Base-by-base conservation (phyloP, 1,140 invertebrate genomes). In the Zaprionus tsacasi region DNA sequence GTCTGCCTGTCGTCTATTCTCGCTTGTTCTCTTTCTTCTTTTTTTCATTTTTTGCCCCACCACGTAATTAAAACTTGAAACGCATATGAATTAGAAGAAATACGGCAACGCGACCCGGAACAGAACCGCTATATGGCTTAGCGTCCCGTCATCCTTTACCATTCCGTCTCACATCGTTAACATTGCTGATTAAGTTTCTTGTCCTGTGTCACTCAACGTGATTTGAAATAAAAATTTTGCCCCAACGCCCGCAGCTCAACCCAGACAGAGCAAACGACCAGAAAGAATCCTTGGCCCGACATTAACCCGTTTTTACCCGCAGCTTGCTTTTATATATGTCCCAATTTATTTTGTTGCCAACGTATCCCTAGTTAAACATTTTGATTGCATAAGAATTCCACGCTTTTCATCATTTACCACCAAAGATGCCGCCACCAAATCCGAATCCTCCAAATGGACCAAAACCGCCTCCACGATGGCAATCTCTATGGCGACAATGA, bases 41-140 rank as follows among this genome's bases (percentile, higher is more conserved):
- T 65, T 65, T 66, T 76, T 69, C 70, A 21, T 61, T 60, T 85
- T 89, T 85, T 89, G 74, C 67, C 35, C 15, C 58, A 64, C 85
- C 85, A 81, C 85, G 85, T 89, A 89, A 89, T 89, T 89, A 89
- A 89, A 89, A 89, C 85, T 89, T 85, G 85, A 90, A 89, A 89
- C 85, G 85, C 85, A 89, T 89, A 89, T 89, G 85, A 89, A 89
- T 89, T 89, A 89, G 85, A 90, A 89, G 83, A 88, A 86, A 85
- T 79, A 79, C 78, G 59, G 74, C 77, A 70, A 80, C 70, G 60
- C 77, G 73, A 87, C 78, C 69, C 75, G 68, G 70, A 72, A 83
- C 79, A 69, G 67, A 78, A 58, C 65, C 74, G 76, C 76, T 89
- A 83, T 74, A 83, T 81, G 81, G 61, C 72, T 65, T 60, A 63